Base-by-base conservation (phyloP, 2,888 invertebrate species). In the Parnassius orleans region DNA sequence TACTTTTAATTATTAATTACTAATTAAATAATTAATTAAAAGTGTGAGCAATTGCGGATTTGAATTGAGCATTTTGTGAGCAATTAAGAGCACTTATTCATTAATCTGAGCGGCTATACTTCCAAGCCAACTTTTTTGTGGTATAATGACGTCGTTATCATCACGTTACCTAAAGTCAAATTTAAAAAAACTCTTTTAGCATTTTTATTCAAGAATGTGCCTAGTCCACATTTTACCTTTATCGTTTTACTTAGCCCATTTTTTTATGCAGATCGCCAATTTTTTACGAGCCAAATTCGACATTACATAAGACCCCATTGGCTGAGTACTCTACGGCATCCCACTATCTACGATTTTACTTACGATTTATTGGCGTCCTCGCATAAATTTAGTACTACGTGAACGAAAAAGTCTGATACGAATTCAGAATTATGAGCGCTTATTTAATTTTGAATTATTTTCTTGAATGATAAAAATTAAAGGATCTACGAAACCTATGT, bases 271-370 rank as follows among this genome's bases (percentile, higher is more conserved):
- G 59, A 63, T 55, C 63, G 42, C 59, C 59, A 59, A 63, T 63
- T 63, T 63, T 63, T 63, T 63, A 63, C 63, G 63, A 56, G 52
- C 55, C 59, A 51, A 51, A 63, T 55, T 63, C 63, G 63, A 19
- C 59, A 59, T 59, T 63, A 63, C 59, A 59, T 63, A 63, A 59
- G 63, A 19, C 51, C 41, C 52, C 55, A 58, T 59, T 59, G 58
- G 58, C 47, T 59, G 63, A 63, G 55, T 63, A 63, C 59, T 63
- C 48, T 46, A 55, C 55, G 54, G 55, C 43, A 60, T 60, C 60
- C 53, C 53, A 57, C 64, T 64, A 60, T 60, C 64, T 57, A 56
- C 63, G 52, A 59, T 56, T 60, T 56, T 48, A 44, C 55, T 46
- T 56, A 24, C 53, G 59, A 64, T 57, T 60, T 64, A 60, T 64